phyloP scores from a whole-genome alignment of 1,140 invertebrate species.

The Drosophila ohnishii region DNA sequence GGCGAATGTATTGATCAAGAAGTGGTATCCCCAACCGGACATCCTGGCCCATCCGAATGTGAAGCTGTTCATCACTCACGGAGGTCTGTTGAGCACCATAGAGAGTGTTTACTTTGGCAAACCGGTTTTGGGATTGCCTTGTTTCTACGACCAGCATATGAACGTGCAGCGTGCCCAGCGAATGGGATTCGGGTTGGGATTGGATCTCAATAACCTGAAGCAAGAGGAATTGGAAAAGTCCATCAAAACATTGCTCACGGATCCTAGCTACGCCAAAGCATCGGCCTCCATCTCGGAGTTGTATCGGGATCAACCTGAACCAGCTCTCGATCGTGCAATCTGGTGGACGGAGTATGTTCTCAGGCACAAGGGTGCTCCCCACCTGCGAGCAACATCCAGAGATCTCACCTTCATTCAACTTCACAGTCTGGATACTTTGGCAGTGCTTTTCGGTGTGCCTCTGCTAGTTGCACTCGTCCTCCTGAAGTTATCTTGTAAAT shows the following conservation, averaged over 20 bases:
- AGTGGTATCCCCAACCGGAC: conserved; percentile 89
- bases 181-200: conserved; percentile 83
- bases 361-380: conserved; percentile 82
- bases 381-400: conserved; percentile 54
- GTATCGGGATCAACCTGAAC: conserved; percentile 85
- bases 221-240: conserved; percentile 63
- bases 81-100: conserved; percentile 87
- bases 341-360: conserved; percentile 89
- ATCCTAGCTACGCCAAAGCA: conserved; percentile 78
- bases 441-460: conserved; percentile 41
- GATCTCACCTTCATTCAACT: conserved; percentile 82
- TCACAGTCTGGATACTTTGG: conserved; percentile 84
- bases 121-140: conserved; percentile 88
- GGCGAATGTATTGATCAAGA: conserved; percentile 86
- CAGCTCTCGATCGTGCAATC: conserved; percentile 86
- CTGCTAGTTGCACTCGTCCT: conserved; percentile 10
- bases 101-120: conserved; percentile 89
- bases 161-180: conserved; percentile 84
- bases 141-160: conserved; percentile 86
- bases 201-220: conserved; percentile 81
- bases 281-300: conserved; percentile 84
- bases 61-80: conserved; percentile 88
- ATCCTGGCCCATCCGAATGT: conserved; percentile 88
- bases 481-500: conserved; percentile 15
- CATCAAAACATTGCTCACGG: conserved; percentile 74